Evolutionary conservation across 2,113 vertebrate species (phyloP), one percentile per base, ranked within the genome.

Genomic region (Silurus asotus): DNA sequence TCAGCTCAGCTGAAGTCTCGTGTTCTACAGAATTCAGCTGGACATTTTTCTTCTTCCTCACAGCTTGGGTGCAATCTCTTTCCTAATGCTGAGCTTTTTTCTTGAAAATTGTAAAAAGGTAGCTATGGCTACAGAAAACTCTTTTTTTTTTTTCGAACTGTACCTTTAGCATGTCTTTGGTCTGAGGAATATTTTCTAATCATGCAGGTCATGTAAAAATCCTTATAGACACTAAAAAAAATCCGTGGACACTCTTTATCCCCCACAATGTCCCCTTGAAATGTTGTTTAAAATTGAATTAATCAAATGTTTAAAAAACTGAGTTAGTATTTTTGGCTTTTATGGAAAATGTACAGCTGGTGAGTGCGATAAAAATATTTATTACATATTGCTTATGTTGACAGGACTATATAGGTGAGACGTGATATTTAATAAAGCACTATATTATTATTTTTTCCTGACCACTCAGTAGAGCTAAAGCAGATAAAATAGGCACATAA

Each of bases 221-320:
- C 37, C 69, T 4, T 25, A n/a, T 77, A 14, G 23, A 25, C 6
- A 75, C 28, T 37, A 37, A 37, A 37, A 37, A 37, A 37, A 37
- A 37, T 37, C 28, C 2, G 28, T 37, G 28, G 28, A 23, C 72
- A 13, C 19, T 55, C 48, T 45, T 88, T 56, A 61, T 70, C 64
- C 55, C 82, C 59, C 76, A 56, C 37, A 20, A 78, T 70, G 70
- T 78, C 55, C 53, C 51, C 45, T 58, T 25, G 53, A 85, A 70
- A 88, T 67, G 25, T 28, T 23, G 55, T 70, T 64, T 59, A 49
- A 88, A 49, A 76, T 67, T 8, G 20, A 82, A 82, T 85, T 61
- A 48, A 85, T 67, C 45, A 77, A 56, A n/a, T 37, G 11, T 45
- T 76, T 82, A 61, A 56, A 72, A 53, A 82, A 79, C 58, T 77